These are phyloP conservation scores for Liodrosophila aerea DNA, from an alignment of 2,888 invertebrate genomes.

Conservation along the genomic window DNA sequence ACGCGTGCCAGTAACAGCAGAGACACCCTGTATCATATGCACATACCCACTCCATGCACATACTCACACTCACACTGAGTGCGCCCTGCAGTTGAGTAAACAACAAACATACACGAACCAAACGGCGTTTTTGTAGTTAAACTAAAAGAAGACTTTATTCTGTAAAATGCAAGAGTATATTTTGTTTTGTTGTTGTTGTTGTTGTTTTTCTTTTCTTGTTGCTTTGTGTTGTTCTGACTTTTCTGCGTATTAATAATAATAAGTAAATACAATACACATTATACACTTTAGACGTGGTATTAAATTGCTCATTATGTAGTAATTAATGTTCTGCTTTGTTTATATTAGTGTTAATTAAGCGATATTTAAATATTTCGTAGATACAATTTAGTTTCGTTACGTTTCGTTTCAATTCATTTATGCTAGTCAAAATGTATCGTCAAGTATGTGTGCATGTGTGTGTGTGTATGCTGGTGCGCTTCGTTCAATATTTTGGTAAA, in stretches of 20 bases:
- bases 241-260: slow-evolving; percentile 51
- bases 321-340: slow-evolving; percentile 23
- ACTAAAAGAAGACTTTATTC: slow-evolving; percentile 80
- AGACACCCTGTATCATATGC: slow-evolving; percentile 58
- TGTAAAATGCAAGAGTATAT: slow-evolving; percentile 79
- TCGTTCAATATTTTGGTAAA: slow-evolving; percentile 52
- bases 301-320: slow-evolving; percentile 51
- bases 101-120: slow-evolving; percentile 31
- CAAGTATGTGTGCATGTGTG: slow-evolving; percentile 43
- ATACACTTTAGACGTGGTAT: slow-evolving; percentile 61
- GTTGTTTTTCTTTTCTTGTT: slow-evolving; percentile 39
- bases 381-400: slow-evolving; percentile 69
- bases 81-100: slow-evolving; percentile 45
- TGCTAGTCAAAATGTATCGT: slow-evolving; percentile 72
- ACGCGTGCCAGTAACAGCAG: slow-evolving; percentile 47
- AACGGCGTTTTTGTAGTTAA: slow-evolving; percentile 66
- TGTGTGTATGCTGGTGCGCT: slow-evolving; percentile 40
- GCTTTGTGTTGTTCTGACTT: slow-evolving; percentile 57
- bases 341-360: slow-evolving; percentile 54
- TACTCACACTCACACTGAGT: no score
- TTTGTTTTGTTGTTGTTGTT: slow-evolving; percentile 47
- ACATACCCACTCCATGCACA: slow-evolving; percentile 8
- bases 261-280: slow-evolving; percentile 64
- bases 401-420: slow-evolving; percentile 71
- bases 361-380: slow-evolving; percentile 75